Conservation (phyloP, 2,888 invertebrate species). For the Eurytoma adleriae region DNA sequence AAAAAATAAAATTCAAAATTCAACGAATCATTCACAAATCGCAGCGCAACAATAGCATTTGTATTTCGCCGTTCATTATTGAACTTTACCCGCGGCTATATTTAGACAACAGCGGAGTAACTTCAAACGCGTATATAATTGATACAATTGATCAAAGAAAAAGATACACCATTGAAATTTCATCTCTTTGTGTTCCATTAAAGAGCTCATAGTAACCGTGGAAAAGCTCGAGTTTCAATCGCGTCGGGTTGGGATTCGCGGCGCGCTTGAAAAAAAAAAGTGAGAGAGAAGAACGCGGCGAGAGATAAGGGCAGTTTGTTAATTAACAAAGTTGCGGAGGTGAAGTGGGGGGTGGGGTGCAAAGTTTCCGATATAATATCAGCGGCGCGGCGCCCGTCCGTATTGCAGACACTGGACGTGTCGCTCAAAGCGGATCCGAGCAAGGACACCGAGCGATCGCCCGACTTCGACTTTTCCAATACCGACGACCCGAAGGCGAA, state of each 20-base stretch:
- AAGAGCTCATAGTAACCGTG: neutral
- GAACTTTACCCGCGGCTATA: too few species aligned
- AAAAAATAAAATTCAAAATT: too few species aligned
- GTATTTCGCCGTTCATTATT: too few species aligned
- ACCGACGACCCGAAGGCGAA: slow-evolving; percentile 76
- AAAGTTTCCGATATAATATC: slow-evolving; percentile 27
- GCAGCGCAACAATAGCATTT: too few species aligned
- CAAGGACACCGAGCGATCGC: slow-evolving; percentile 88
- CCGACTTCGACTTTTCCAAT: slow-evolving; percentile 87
- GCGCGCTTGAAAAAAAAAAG: neutral
- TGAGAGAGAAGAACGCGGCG: neutral
- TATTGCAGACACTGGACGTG: slow-evolving; percentile 86
- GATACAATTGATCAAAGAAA: too few species aligned
- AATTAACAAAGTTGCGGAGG: neutral
- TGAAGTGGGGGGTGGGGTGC: neutral
- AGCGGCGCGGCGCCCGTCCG: neutral
- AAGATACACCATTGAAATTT: neutral
- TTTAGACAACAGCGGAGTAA: too few species aligned
- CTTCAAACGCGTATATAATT: too few species aligned
- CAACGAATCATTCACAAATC: too few species aligned
- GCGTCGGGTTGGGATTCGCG: neutral
- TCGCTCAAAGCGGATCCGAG: slow-evolving; percentile 89
- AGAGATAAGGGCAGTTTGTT: slow-evolving; percentile 3
- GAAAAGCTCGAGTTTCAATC: neutral
- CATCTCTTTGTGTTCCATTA: neutral